Base-by-base conservation (phyloP, 92 coral and sea anemone species). In the Heliopora coerulea region DNA sequence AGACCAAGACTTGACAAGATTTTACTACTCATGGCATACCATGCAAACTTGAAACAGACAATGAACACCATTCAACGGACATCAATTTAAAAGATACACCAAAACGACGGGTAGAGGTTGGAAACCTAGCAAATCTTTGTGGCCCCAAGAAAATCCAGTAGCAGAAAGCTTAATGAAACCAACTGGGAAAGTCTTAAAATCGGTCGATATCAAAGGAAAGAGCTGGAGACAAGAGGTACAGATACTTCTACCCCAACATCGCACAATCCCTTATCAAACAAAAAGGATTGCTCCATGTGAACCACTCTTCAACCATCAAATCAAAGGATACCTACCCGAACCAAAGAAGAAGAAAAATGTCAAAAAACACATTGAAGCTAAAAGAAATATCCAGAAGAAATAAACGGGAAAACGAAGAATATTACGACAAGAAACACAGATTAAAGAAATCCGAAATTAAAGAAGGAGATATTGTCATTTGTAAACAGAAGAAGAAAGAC, bases 201-300 rank as follows among this genome's bases (percentile, higher is more conserved):
- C 77, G 66, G 77, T 68, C 7, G 42, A 54, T n/a, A 42, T 68
- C 15, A 59, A 68, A 56, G 68, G 78, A 31, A 78, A 64, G 37
- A 78, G 64, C 37, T 78, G 75, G 82, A 78, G 44, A 78, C 75
- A 78, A 78, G 82, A 79, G 46, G 62, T 78, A n/a, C 82, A 78
- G 31, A 65, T 60, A 31, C 65, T 78, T 57, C 60, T 78, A 15
- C 75, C 48, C 35, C 49, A 65, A 24, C 65, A 78, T 35, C 77
- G 82, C 13, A 65, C 83, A 56, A 68, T 78, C 35, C 82, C 74
- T 19, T 75, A 62, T 76, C 48, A 54, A 49, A 62, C 82, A 19
- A 62, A 62, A 34, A 50, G 48, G 25, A 49, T 78, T 65, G 74
- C 82, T 26, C 82, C 82, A 30, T 64, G 82, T 64, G 74, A 60